Conservation (phyloP, 2,797 vertebrate species). For the Galagoides demidoff region DNA sequence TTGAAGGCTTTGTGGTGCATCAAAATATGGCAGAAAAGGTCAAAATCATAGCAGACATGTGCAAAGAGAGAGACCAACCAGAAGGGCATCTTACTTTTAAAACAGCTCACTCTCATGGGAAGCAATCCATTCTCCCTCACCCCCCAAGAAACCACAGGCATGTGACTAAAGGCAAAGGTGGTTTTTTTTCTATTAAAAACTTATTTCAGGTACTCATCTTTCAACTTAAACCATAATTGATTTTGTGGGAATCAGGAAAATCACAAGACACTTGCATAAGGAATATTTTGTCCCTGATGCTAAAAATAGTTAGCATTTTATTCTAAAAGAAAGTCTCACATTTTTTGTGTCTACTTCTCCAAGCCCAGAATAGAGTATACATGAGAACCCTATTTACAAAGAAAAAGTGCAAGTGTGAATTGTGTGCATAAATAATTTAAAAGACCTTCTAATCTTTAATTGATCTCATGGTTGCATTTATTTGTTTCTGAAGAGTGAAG, state of each 20-base stretch:
- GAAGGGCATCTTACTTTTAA: neutral
- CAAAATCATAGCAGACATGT: neutral
- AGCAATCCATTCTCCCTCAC: neutral
- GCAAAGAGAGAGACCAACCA: neutral
- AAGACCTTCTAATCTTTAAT: neutral
- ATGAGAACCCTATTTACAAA: neutral
- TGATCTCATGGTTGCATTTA: neutral
- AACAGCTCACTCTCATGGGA: neutral
- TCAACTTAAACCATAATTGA: neutral
- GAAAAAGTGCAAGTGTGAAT: neutral
- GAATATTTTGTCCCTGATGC: neutral
- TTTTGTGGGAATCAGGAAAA: neutral
- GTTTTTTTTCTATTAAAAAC: neutral
- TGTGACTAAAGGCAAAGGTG: neutral
- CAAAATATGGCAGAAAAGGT: neutral
- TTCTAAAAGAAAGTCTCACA: neutral
- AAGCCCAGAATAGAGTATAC: neutral
- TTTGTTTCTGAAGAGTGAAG: neutral
- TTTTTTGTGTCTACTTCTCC: neutral
- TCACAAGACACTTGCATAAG: neutral
- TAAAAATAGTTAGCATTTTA: neutral
- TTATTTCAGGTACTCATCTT: neutral
- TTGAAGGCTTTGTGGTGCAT: neutral
- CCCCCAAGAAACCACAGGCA: neutral
- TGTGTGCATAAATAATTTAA: slow-evolving; percentile 49